phyloP scores from a whole-genome alignment of 2,113 vertebrate genomes.

The Hystrix cristata region DNA sequence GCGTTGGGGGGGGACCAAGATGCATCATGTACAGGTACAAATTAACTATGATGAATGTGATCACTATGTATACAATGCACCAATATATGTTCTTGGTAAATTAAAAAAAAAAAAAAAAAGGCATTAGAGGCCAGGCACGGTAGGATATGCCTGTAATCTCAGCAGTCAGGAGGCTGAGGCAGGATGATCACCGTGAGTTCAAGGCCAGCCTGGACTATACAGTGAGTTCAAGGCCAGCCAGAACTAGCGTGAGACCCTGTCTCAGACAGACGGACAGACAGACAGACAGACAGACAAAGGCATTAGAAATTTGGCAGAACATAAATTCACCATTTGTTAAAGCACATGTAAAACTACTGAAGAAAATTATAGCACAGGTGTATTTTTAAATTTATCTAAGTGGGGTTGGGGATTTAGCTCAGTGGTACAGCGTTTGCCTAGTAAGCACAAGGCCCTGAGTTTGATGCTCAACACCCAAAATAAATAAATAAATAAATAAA shows the following conservation, averaged over 20 bases:
- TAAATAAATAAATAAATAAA: no score
- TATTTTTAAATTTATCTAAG: neutral
- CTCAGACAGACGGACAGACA: neutral
- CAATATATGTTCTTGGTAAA: no score
- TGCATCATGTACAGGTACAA: no score
- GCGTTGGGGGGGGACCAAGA: neutral
- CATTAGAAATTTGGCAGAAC: neutral
- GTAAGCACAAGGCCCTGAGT: no score
- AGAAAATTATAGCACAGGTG: constrained; percentile 10
- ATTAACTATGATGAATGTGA: no score
- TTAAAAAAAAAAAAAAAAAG: neutral
- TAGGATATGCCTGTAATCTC: neutral
- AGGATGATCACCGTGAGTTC: neutral
- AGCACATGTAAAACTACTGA: neutral
- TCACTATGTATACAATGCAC: no score
- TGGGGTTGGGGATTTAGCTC: no score
- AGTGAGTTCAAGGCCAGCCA: neutral
- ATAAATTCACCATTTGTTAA: constrained; percentile 11
- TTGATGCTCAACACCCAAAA: no score
- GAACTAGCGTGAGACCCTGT: neutral
- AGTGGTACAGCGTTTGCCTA: no score
- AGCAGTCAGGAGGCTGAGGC: neutral
- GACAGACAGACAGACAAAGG: neutral
- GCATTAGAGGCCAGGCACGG: neutral
- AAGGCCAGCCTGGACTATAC: neutral